phyloP scores from a whole-genome alignment of 2,797 vertebrate species.

The Cercopithecus neglectus region DNA sequence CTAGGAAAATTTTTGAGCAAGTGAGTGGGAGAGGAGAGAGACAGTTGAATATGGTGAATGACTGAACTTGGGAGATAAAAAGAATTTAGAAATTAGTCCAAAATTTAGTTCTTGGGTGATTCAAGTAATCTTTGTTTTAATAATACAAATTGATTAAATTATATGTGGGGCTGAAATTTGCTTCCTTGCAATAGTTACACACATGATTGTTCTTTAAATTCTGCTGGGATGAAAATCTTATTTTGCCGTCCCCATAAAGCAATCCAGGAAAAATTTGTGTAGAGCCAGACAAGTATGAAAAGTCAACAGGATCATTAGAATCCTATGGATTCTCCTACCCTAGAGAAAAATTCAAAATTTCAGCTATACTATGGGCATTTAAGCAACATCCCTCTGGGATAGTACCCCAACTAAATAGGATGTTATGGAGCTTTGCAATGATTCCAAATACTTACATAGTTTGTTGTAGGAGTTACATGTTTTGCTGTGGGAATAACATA shows the following conservation, averaged over 20 bases:
- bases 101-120: not conserved
- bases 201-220: not conserved
- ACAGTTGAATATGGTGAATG: not conserved
- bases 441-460: not conserved
- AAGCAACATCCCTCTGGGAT: not conserved
- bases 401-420: not conserved
- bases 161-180: not conserved
- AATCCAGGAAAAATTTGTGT: not conserved
- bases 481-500: not conserved
- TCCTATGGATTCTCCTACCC: not conserved
- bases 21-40: not conserved
- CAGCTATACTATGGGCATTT: not conserved
- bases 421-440: not conserved
- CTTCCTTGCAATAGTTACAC: not conserved
- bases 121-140: conserved; percentile 31
- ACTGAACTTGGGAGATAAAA: not conserved
- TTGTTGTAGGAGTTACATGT: not conserved
- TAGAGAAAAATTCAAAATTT: not conserved
- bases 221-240: not conserved
- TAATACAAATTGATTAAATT: conserved; percentile 1
- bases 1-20: not conserved
- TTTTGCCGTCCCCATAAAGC: not conserved
- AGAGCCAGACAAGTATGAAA: not conserved
- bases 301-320: not conserved
- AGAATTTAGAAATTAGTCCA: not conserved